Conservation (phyloP, 2,888 invertebrate genomes). For the Leptinotarsa rubiginosa region DNA sequence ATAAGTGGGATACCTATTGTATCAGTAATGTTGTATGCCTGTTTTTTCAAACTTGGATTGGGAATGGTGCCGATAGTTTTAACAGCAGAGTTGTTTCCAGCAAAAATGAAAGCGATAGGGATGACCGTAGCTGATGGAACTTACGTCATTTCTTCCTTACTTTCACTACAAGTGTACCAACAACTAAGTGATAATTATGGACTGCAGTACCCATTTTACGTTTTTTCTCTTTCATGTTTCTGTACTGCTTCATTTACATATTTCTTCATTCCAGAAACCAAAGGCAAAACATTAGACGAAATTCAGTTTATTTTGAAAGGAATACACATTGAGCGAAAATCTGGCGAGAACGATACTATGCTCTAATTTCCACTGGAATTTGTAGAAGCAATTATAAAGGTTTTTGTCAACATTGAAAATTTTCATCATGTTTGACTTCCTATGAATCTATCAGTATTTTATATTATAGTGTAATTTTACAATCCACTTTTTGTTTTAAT, state of each 20-base stretch:
- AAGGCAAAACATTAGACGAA: conserved; percentile 63
- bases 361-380: not conserved
- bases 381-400: too few relatives aligned
- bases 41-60: conserved; percentile 61
- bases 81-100: conserved; percentile 64
- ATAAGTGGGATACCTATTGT: conserved; percentile 58
- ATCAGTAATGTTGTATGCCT: conserved; percentile 54
- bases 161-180: conserved; percentile 62
- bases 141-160: conserved; percentile 60
- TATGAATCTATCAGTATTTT: too few relatives aligned
- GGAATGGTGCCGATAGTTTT: conserved; percentile 64
- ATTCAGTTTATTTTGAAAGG: conserved; percentile 64
- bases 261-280: conserved; percentile 62
- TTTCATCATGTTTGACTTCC: too few relatives aligned
- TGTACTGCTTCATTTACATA: conserved; percentile 59
- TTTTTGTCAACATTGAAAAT: too few relatives aligned
- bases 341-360: conserved; percentile 6
- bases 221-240: conserved; percentile 60
- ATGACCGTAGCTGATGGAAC: conserved; percentile 63
- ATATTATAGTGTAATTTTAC: too few relatives aligned
- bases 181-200: conserved; percentile 54
- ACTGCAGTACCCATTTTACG: conserved; percentile 61
- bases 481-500: too few relatives aligned
- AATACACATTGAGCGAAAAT: not conserved
- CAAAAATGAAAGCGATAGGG: conserved; percentile 64